These are phyloP conservation scores for Nibea coibor DNA, from an alignment of 2,113 vertebrate species.

Conservation along the genomic window DNA sequence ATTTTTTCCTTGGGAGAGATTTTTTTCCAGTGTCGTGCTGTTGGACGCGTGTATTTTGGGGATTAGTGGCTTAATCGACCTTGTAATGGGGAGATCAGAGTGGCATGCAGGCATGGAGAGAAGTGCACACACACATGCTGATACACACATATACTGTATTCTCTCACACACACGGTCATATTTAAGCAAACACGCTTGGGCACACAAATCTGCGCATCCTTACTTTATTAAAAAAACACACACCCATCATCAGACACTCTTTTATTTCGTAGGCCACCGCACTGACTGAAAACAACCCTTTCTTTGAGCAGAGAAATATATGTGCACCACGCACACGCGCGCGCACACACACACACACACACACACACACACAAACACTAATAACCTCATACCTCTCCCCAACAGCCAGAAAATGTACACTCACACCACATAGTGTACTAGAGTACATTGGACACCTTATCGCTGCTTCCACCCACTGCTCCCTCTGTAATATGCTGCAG, in stretches of 20 bases:
- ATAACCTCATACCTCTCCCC: constrained; percentile 73
- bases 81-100: constrained; percentile 88
- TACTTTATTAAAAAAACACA: constrained; percentile 69
- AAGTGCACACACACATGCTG: constrained; percentile 67
- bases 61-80: constrained; percentile 89
- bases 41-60: constrained; percentile 86
- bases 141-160: constrained; percentile 65
- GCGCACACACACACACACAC: neutral
- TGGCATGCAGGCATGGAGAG: constrained; percentile 83
- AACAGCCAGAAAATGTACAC: constrained; percentile 75
- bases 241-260: constrained; percentile 29
- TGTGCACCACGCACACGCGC: constrained; percentile 4
- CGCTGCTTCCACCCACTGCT: constrained; percentile 67
- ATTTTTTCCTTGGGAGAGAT: constrained; percentile 70
- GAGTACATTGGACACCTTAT: constrained; percentile 74
- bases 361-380: constrained; percentile 42
- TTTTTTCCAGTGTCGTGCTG: constrained; percentile 76
- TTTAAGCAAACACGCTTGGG: constrained; percentile 65
- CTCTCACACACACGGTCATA: constrained; percentile 56
- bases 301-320: constrained; percentile 54
- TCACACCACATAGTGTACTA: constrained; percentile 56
- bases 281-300: constrained; percentile 51
- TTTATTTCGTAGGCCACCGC: constrained; percentile 65
- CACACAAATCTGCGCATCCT: constrained; percentile 61
- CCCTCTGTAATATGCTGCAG: constrained; percentile 74